Conservation (phyloP, 2,113 vertebrate genomes). For the Salvelinus namaycush region DNA sequence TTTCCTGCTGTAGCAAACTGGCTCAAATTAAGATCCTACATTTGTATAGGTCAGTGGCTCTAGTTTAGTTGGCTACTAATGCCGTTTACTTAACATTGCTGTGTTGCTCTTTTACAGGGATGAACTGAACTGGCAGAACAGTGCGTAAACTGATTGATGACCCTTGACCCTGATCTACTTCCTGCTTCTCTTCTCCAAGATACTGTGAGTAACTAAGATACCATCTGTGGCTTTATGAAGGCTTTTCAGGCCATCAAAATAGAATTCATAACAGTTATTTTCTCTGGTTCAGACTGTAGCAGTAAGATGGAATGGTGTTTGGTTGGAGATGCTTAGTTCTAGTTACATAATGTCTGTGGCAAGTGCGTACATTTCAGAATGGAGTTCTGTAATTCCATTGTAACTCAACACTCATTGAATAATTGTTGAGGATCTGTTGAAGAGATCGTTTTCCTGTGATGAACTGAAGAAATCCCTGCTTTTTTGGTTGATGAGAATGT, state of each 20-base stretch:
- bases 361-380: too few relatives aligned
- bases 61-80: not conserved
- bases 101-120: not conserved
- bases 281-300: too few relatives aligned
- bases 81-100: not conserved
- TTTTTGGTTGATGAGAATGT: too few relatives aligned
- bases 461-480: too few relatives aligned
- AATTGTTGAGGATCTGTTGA: too few relatives aligned
- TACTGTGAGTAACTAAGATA: not conserved
- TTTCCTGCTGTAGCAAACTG: too few relatives aligned
- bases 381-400: too few relatives aligned
- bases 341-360: not conserved
- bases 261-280: too few relatives aligned
- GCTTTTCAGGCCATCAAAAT: not conserved
- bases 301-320: not conserved
- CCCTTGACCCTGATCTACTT: not conserved
- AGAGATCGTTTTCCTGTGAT: too few relatives aligned
- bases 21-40: too few relatives aligned
- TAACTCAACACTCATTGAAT: too few relatives aligned
- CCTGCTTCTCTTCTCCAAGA: not conserved
- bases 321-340: not conserved
- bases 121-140: not conserved
- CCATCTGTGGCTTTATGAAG: not conserved
- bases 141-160: not conserved
- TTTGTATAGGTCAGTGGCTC: too few relatives aligned